Percentiles rank a stretch among this genome's conserved stretches.
Evolutionary conservation across 2,797 vertebrate species (phyloP).

Genomic region (Novumbra hubbsi): DNA sequence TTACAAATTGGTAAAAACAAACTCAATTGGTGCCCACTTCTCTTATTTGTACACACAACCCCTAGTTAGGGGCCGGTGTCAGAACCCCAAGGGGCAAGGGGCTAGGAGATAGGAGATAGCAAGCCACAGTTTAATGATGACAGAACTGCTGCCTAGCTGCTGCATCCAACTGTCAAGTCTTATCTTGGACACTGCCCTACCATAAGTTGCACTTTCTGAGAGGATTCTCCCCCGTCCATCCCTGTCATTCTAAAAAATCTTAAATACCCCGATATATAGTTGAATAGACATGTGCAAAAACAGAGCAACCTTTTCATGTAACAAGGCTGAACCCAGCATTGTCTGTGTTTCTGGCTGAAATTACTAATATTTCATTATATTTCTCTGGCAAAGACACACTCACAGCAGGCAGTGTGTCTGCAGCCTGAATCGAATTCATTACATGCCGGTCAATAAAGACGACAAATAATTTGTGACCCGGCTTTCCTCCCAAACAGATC

Average conservation of each 20-base stretch:
- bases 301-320: constrained; percentile 32
- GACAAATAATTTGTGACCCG: constrained; percentile 55
- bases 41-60: too few relatives aligned
- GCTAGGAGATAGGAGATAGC: too few relatives aligned
- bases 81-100: too few relatives aligned
- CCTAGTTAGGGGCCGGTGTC: too few relatives aligned
- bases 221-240: neutral
- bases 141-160: constrained; percentile 4
- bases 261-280: neutral
- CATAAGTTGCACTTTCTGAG: neutral
- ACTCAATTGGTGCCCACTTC: too few relatives aligned
- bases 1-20: too few relatives aligned
- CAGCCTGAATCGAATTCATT: constrained; percentile 37
- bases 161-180: constrained; percentile 23
- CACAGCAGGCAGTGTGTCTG: too few relatives aligned
- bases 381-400: neutral
- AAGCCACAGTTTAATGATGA: constrained; percentile 22
- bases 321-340: constrained; percentile 31
- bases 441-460: constrained; percentile 50
- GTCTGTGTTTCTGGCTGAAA: constrained; percentile 30
- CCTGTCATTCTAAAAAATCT: too few relatives aligned
- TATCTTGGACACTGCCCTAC: constrained; percentile 8
- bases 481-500: constrained; percentile 59
- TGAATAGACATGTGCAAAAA: neutral
- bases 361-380: constrained; percentile 5